A percentile compares a stretch with the other conserved stretches of the same genome.
Conservation (phyloP, 2,888 invertebrate species). For the Xanthia togata region DNA sequence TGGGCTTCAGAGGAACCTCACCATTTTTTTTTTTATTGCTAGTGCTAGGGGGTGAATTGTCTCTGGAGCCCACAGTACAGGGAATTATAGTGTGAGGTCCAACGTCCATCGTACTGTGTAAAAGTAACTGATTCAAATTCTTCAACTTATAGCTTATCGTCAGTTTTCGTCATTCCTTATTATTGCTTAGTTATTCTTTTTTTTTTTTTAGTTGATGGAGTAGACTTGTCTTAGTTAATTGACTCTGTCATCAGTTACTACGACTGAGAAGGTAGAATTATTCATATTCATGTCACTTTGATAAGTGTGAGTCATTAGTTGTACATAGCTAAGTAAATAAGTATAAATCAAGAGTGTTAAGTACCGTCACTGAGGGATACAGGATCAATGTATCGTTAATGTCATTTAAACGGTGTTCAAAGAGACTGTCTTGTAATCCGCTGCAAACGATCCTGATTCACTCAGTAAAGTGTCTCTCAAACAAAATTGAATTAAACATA, state of each 20-base stretch:
- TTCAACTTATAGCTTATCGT: not conserved
- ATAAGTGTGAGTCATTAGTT: constrained; percentile 2
- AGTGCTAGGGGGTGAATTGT: too few species aligned
- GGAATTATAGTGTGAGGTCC: too few species aligned
- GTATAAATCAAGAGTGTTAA: not conserved
- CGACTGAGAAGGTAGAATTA: constrained; percentile 1
- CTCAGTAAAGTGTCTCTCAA: constrained; percentile 8
- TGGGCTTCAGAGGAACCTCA: too few species aligned
- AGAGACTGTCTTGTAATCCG: not conserved
- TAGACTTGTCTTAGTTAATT: not conserved
- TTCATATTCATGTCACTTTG: not conserved
- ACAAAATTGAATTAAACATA: constrained; percentile 21
- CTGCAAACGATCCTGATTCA: not conserved
- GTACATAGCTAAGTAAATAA: constrained; percentile 6
- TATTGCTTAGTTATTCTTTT: not conserved
- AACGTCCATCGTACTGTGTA: not conserved
- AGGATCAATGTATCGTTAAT: constrained; percentile 7
- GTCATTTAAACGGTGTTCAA: constrained; percentile 2
- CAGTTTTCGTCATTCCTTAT: not conserved
- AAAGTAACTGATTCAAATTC: not conserved
- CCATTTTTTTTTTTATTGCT: too few species aligned
- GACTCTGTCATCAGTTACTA: not conserved
- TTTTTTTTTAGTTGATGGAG: not conserved
- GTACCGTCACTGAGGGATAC: not conserved
- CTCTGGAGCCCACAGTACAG: too few species aligned